Base-by-base conservation (phyloP, 2,113 vertebrate species). In the Addax nasomaculatus region DNA sequence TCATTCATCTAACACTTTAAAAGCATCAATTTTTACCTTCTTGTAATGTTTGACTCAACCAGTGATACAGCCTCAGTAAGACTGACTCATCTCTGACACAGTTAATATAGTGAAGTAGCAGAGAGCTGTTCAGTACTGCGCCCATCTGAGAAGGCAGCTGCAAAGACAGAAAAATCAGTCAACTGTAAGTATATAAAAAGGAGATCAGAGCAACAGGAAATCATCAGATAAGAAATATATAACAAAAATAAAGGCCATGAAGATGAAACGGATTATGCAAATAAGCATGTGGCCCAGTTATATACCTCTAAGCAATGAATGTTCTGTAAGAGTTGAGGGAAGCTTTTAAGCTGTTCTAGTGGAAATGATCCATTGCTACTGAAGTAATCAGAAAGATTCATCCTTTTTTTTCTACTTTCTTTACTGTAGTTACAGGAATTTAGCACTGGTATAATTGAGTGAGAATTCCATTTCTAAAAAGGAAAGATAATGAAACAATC, bases 121-220 rank as follows among this genome's bases (percentile, higher is more conserved):
- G 98, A 85, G 99, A 98, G 92, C 98, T 99, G 70, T 99, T 98
- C 85, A 99, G 97, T 96, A 99, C 99, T 43, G 99, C 99, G 76
- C 99, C 99, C 99, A 99, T 99, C 98, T 99, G 99, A 95, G 99
- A 99, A 25, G 99, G 99, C 95, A 99, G 99, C 99, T 99, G 98
- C 90, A 98, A 97, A 84, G 91, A 97, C 58, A 80, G 29, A 96
- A 95, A 13, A 57, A 49, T 57, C 10, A 5, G 36, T 93, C 33
- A 96, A 95, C n/a, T 73, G 8, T 85, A 76, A 90, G 29, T 57
- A 87, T 36, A 79, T 36, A 30, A 92, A 97, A 93, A 79, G 87
- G 39, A 36, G 13, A 23, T 39, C 23, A 62, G 19, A 60, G 51
- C 87, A 96, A 92, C 39, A 33, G 67, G 45, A 90, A 81, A 93